Evolutionary conservation across 2,797 vertebrate genomes (phyloP), one percentile per base, ranked within the genome.

Genomic region (Enteromius viviparus): DNA sequence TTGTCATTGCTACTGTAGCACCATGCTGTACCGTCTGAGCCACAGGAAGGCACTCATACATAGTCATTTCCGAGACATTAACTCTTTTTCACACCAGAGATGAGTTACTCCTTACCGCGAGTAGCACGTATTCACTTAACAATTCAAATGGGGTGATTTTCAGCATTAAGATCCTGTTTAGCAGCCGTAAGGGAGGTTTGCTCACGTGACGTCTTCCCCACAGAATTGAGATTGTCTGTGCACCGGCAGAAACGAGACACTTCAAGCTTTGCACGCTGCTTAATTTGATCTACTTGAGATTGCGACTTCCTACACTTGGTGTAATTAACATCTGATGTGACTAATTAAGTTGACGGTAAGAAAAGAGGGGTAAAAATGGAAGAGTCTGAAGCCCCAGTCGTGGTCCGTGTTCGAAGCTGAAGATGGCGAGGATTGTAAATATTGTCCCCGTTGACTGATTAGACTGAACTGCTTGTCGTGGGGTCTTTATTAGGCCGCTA

Each of bases 281-380:
- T 95, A 94, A 95, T 95, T 94, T 94, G 93, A 95, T 94, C 92
- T 94, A 94, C 93, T 95, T 94, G 89, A 95, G 93, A 94, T 93
- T 93, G 91, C 91, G 91, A 94, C 92, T 94, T 94, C 93, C 93
- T 94, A 93, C 93, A 94, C 93, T 94, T 93, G 92, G 93, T 93
- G 90, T 94, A 95, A 95, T 95, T 94, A 95, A 93, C 93, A 88
- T 82, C 85, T 93, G 92, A 94, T 93, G 94, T 91, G 92, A 93
- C 93, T 94, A 94, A 95, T 95, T 94, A 94, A 92, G 93, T 90
- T 91, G 92, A 94, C 85, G 85, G 91, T 83, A 89, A 92, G 90
- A 92, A 93, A 92, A 79, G 78, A 88, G 89, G 89, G 72, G 72
- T 69, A 82, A 84, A 78, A 86, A 81, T 29, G 23, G 68, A 72